Evolutionary conservation across 2,888 invertebrate species (phyloP).

Genomic region (Oeneis ivallda): DNA sequence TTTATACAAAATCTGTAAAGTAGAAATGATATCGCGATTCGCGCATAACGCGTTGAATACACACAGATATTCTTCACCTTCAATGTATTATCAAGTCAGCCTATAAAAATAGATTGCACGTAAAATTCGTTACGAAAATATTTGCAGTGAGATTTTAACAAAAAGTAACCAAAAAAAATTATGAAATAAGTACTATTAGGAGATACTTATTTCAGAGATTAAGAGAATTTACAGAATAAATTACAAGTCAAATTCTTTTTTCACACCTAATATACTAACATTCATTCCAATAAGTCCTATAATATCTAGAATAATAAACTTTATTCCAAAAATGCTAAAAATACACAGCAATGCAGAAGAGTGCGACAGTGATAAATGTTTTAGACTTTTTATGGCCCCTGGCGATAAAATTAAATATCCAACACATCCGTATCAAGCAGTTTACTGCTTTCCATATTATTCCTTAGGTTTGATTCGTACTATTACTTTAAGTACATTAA

Average conservation of each 20-base stretch:
- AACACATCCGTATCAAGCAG: constrained; percentile 57
- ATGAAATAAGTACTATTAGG: constrained; percentile 27
- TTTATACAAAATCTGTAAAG: constrained; percentile 77
- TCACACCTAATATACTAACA: constrained; percentile 29
- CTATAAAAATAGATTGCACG: constrained; percentile 79
- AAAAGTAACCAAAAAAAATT: constrained; percentile 31
- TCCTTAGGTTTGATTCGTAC: constrained; percentile 27
- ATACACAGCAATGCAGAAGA: constrained; percentile 39
- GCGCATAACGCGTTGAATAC: constrained; percentile 54
- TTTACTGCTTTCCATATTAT: constrained; percentile 51
- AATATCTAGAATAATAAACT: constrained; percentile 36
- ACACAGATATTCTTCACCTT: constrained; percentile 44
- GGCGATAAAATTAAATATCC: constrained; percentile 61
- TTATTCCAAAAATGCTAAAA: constrained; percentile 35
- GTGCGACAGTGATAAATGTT: constrained; percentile 46
- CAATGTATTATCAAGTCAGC: constrained; percentile 62
- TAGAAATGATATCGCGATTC: constrained; percentile 64
- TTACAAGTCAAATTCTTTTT: constrained; percentile 28
- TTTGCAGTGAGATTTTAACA: constrained; percentile 56
- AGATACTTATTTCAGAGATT: too few relatives aligned
- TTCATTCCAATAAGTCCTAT: constrained; percentile 29
- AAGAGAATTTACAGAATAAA: constrained; percentile 30
- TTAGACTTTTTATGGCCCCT: constrained; percentile 66
- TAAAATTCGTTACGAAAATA: constrained; percentile 68
- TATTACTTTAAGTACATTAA: constrained; percentile 69